Evolutionary conservation across 2,113 vertebrate species (phyloP).

Genomic region (Neogale vison): DNA sequence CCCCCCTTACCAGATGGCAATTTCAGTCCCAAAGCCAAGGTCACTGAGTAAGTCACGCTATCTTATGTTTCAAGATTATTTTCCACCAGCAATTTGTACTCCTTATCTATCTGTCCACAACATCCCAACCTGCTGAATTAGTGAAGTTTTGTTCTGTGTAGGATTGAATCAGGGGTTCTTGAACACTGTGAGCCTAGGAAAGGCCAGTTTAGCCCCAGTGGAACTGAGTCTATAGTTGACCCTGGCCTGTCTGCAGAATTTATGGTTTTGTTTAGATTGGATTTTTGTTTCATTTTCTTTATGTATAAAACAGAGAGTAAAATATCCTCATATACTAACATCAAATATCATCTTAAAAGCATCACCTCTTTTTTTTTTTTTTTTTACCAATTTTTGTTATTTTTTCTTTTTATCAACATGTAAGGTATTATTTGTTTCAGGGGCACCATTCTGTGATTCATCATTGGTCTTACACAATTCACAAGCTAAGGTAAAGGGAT

Average conservation of each 20-base stretch:
- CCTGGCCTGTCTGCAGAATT: background rate
- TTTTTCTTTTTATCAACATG: too few species aligned
- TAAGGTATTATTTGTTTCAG: too few species aligned
- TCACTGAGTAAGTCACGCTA: background rate
- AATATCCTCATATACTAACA: background rate
- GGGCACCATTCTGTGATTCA: too few species aligned
- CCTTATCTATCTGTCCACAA: background rate
- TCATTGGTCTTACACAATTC: too few species aligned
- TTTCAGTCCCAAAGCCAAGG: background rate
- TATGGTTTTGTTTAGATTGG: background rate
- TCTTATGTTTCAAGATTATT: background rate
- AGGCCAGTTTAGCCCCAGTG: background rate
- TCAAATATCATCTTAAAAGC: background rate
- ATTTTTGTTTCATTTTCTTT: background rate
- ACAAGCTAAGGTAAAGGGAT: background rate
- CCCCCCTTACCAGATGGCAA: background rate
- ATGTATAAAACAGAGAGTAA: background rate
- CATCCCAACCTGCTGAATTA: background rate
- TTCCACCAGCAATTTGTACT: background rate
- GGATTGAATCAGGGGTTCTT: background rate
- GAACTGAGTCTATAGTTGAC: background rate
- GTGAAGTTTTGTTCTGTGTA: background rate
- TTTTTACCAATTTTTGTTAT: too few species aligned
- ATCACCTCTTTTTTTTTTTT: background rate
- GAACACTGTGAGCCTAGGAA: background rate